Base-by-base conservation (phyloP, 2,113 vertebrate species). In the Castor canadensis region DNA sequence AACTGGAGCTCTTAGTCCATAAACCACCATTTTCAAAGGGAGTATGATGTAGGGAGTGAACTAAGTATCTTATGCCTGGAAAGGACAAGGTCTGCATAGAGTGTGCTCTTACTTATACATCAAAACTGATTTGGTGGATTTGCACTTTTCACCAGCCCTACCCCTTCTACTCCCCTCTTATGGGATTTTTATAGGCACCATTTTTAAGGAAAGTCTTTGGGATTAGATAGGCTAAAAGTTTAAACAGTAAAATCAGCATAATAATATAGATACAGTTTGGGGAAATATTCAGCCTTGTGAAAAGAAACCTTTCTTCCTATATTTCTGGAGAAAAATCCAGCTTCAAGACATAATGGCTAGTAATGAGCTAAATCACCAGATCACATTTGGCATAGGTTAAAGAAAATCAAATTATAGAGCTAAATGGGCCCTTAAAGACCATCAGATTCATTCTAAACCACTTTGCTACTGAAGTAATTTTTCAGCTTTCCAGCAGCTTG, bases 21-120 rank as follows among this genome's bases (percentile, higher is more conserved):
- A 52, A n/a, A 54, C 20, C 49, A 28, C 66, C 22, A n/a, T 86
- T 90, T 91, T 60, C 94, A 80, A 0, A 92, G 92, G 87, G 90
- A 80, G 20, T 32, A 89, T 32, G 77, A 69, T 77, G 77, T 85
- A 89, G 95, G 84, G 86, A 92, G 49, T 91, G 94, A 11, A 19
- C 20, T 56, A 8, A 56, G 11, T 15, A 93, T 72, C 40, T 80
- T 92, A 69, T 67, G 79, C 67, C 91, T 90, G 96, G 94, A 95
- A 91, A 96, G 94, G 96, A 22, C 94, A 45, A 56, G 10, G 22
- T 24, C 38, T 87, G 47, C 80, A 69, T 79, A 96, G 92, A 83
- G 80, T 76, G 40, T 5, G 0, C 4, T 58, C 38, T 38, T 80
- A 62, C 30, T 94, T 52, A 15, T 52, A n/a, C 82, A 67, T 11